Base-by-base conservation (phyloP, 2,888 invertebrate genomes). In the Phalangium opilio region DNA sequence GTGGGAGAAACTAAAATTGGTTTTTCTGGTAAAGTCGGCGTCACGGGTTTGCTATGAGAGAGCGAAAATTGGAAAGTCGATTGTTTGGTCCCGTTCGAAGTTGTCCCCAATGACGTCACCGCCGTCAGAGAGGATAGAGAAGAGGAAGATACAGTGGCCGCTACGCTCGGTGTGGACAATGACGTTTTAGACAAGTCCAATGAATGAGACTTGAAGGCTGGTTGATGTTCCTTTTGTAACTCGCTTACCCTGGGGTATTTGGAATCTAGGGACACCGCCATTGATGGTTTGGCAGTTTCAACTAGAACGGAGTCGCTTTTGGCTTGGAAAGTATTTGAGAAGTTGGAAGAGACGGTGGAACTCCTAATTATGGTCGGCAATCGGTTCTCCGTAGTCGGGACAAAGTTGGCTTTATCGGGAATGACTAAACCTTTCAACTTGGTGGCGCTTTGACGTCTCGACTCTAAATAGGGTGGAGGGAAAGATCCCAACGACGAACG, bases 381-480 rank as follows among this genome's bases (percentile, higher is more conserved):
- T 3, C 45, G 35, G 19, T 52, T 51, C 84, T 60, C 87, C 69
- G 67, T 83, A 83, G 42, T 80, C 70, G 44, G 78, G 74, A 34
- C 77, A 75, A 17, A 43, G 7, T 32, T 12, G 2, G 51, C 66
- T 51, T 74, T 73, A 59, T 87, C 86, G 3, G 87, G 87, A 62
- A 89, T 89, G 32, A 85, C 82, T 58, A 89, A 69, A n/a, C 86
- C 87, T 60, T 85, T 75, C 50, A 89, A 67, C 66, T 86, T 87
- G 2, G 84, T 83, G 67, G 85, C 76, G 17, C 81, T 81, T 61
- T 79, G 80, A 55, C 80, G 77, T 47, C 86, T 73, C 4, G 27
- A 27, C 8, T 27, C 27, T 27, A 63, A 85, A 83, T 65, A 86
- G 4, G 27, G 27, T 8, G 27, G 27, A 27, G 27, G 27, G 8